A percentile compares a stretch with the other conserved stretches of the same genome.
Conservation (phyloP, 2,113 vertebrate genomes). For the Ochotona princeps region DNA sequence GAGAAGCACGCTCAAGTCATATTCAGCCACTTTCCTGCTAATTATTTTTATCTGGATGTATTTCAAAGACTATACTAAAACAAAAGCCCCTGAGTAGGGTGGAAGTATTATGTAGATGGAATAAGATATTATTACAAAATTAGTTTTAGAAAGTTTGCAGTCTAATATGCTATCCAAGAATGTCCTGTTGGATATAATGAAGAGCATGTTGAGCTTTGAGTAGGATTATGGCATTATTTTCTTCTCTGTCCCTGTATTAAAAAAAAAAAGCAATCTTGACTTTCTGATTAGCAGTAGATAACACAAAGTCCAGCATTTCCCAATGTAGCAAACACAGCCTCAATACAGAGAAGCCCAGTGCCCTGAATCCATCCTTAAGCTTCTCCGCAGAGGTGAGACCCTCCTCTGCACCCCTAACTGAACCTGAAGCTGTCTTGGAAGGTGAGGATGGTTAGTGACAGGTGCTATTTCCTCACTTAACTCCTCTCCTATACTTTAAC, state of each 20-base stretch:
- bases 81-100: not conserved
- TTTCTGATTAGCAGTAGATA: not conserved
- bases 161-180: not conserved
- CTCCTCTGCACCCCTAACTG: fast-evolving
- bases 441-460: too few species aligned
- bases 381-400: not conserved
- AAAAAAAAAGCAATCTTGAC: not conserved
- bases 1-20: not conserved
- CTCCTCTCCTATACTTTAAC: not conserved
- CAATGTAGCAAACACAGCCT: not conserved
- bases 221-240: not conserved
- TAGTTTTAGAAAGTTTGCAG: not conserved
- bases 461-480: not conserved
- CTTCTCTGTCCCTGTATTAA: not conserved
- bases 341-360: not conserved
- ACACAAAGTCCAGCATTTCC: not conserved
- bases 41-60: constrained; percentile 22
- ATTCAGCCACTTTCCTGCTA: constrained; percentile 4
- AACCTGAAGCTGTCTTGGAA: not conserved
- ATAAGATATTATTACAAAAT: not conserved
- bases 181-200: not conserved
- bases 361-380: too few species aligned
- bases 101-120: not conserved
- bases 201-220: not conserved
- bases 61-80: not conserved